Evolutionary conservation across 2,797 vertebrate species (phyloP), one percentile per base, ranked within the genome.

Genomic region (Sebastes hubbsi): DNA sequence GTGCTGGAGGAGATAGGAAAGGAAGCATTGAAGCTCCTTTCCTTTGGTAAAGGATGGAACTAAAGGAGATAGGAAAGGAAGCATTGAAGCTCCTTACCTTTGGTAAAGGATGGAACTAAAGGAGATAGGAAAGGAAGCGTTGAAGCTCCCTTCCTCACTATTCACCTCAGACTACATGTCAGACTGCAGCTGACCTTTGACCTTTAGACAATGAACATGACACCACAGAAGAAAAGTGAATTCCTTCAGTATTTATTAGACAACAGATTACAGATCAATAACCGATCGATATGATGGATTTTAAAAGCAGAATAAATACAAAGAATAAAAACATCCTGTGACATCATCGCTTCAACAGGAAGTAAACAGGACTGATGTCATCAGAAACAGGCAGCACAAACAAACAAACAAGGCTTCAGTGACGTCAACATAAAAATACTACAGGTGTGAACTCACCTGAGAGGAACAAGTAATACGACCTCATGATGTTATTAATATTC

Each of bases 201-300:
- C 38, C 38, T 42, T 42, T 42, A 42, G 13, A 42, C 13, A 42
- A 42, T 49, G 20, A 52, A 52, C 46, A 27, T 59, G 25, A 36
- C 12, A 66, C n/a, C n/a, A 78, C 24, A 70, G 42, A 42, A 42
- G 58, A 70, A 78, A 42, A 8, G 2, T 2, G 2, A 16, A 36
- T 54, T 85, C 34, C 62, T 81, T 79, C 52, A 78, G 71, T 81
- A 78, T 94, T 95, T 93, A 94, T 95, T 95, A 93, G 88, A 92
- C 84, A 92, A 91, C 86, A 90, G 81, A 77, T 56, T 52, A 68
- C 30, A 75, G 56, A 61, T 79, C 49, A 82, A 80, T 74, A 58
- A 88, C 77, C 68, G 86, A 89, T 93, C 81, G 85, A 92, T 81
- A 81, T 77, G 61, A 83, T 80, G 77, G 80, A 82, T 89, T 88